Evolutionary conservation across 2,113 vertebrate species (phyloP).

Genomic region (Sinocyclocheilus anshuiensis): DNA sequence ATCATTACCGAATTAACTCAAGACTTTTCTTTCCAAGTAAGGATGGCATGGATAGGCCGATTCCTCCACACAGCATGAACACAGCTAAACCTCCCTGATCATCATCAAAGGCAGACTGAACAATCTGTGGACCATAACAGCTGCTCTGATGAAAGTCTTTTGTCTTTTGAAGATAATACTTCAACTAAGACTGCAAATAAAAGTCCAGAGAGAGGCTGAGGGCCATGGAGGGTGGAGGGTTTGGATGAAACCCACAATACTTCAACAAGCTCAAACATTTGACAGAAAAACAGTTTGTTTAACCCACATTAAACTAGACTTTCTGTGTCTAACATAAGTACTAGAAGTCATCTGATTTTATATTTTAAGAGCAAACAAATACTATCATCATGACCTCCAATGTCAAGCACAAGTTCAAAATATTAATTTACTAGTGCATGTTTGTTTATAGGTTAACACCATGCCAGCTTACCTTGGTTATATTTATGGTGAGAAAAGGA

Average conservation of each 20-base stretch:
- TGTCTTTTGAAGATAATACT: not conserved
- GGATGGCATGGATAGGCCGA: constrained; percentile 31
- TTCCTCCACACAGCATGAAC: not conserved
- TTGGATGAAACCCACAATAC: too few relatives aligned
- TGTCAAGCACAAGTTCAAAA: too few relatives aligned
- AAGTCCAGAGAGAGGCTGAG: too few relatives aligned
- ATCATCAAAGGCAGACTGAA: not conserved
- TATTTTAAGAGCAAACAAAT: too few relatives aligned
- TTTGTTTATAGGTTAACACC: too few relatives aligned
- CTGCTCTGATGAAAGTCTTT: not conserved
- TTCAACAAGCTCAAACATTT: not conserved
- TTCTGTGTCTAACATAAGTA: not conserved
- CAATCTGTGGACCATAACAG: not conserved
- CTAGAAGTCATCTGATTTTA: too few relatives aligned
- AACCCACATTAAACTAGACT: not conserved
- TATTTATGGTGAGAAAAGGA: too few relatives aligned
- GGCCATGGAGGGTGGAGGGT: too few relatives aligned
- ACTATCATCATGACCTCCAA: too few relatives aligned
- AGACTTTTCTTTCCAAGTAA: constrained; percentile 42
- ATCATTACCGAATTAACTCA: not conserved
- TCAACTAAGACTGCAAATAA: too few relatives aligned
- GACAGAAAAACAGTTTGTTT: not conserved
- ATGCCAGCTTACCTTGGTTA: too few relatives aligned
- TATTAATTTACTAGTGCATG: too few relatives aligned
- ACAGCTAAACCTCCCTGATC: constrained; percentile 31